phyloP scores from a whole-genome alignment of 64 coral and sea anemone species.

The Anthopleura sola region DNA sequence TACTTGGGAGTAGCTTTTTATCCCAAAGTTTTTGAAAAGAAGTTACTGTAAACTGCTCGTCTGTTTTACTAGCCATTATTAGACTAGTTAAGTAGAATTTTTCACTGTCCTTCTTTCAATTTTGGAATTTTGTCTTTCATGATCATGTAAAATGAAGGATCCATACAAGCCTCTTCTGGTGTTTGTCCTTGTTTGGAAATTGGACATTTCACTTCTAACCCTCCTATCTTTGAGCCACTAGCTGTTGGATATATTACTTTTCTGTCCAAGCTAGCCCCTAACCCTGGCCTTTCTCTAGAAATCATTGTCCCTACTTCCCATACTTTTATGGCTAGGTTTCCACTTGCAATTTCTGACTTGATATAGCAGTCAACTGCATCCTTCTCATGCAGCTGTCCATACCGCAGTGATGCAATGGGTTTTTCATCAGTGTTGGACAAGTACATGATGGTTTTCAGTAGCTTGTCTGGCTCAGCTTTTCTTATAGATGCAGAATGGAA shows the following conservation, averaged over 20 bases:
- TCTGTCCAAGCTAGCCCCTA: constrained; percentile 41
- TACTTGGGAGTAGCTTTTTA: too few species aligned
- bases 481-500: constrained; percentile 43
- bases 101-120: constrained; percentile 33
- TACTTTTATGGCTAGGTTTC: constrained; percentile 20
- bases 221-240: constrained; percentile 25
- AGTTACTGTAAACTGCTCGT: too few species aligned
- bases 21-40: too few species aligned
- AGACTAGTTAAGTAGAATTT: too few species aligned
- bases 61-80: too few species aligned
- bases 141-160: background rate
- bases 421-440: constrained; percentile 21
- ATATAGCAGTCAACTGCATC: constrained; percentile 53
- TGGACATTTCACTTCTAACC: constrained; percentile 41
- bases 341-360: constrained; percentile 8
- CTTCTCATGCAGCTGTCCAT: constrained; percentile 36
- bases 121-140: background rate
- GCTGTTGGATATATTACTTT: constrained; percentile 27
- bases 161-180: constrained; percentile 24
- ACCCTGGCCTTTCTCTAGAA: constrained; percentile 43
- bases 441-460: constrained; percentile 54
- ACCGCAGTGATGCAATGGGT: constrained; percentile 35
- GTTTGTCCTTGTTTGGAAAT: constrained; percentile 21
- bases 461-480: constrained; percentile 35
- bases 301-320: constrained; percentile 66